Evolutionary conservation across 1,140 invertebrate species (phyloP), one percentile per base, ranked within the genome.

Genomic region (Drosophila pallidifrons): DNA sequence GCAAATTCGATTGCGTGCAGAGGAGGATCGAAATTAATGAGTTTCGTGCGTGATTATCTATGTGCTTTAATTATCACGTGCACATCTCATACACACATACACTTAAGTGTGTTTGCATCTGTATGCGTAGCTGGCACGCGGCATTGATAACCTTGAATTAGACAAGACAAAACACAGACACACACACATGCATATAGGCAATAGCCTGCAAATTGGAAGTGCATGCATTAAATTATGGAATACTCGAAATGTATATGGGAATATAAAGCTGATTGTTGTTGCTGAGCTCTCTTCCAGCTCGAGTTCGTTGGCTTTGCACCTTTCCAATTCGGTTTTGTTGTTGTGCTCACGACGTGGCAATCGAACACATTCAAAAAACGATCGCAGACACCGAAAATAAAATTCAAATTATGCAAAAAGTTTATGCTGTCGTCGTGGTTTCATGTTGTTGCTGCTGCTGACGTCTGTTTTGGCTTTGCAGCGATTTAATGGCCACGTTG

Each of bases 401-500:
- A 35, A 38, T 28, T 49, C 52, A 41, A 66, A 43, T 65, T 43
- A 45, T 51, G 65, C 46, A 79, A 67, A 79, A 64, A 25, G 15
- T n/a, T 49, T n/a, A 58, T 68, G 54, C 45, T 75, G 38, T 30
- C 60, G 38, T 41, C 52, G 45, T 79, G 65, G 47, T 47, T 25
- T 25, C 20, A 25, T 35, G 54, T 54, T 65, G 7, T 7, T 59
- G 47, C 16, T 58, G 20, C 54, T 78, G 78, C 35, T 49, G 28
- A 16, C n/a, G 13, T 28, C 16, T 52, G 25, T 55, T 73, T 73
- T 77, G 32, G 25, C 25, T n/a, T 10, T 75, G 72, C 72, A 70
- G 66, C 65, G 32, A 46, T 67, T 76, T 63, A 70, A 73, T 45
- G 77, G 82, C 83, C 83, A 88, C 83, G 85, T 80, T 89, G 80